Evolutionary conservation across 1,140 invertebrate species (phyloP).

Genomic region (Caerostris darwini): DNA sequence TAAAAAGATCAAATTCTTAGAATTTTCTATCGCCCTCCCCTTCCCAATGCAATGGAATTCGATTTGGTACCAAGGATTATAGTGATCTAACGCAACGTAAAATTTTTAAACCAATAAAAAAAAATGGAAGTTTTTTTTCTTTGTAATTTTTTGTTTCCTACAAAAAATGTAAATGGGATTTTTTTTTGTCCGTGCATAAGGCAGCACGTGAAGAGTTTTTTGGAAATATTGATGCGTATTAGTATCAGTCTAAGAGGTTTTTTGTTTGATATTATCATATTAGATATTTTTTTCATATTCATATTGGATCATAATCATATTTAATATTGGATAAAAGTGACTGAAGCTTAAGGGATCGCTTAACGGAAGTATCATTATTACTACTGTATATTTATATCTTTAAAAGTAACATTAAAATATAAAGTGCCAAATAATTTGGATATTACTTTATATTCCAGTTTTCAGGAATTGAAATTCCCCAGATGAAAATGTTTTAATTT

Average conservation of each 20-base stretch:
- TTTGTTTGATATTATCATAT: neutral
- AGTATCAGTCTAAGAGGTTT: neutral
- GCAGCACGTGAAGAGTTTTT: neutral
- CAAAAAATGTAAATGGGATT: slow-evolving; percentile 26
- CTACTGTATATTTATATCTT: no score
- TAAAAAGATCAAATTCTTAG: slow-evolving; percentile 63
- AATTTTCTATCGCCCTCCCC: slow-evolving; percentile 6
- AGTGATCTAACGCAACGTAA: slow-evolving; percentile 65
- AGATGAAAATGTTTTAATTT: no score
- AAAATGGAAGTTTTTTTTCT: slow-evolving; percentile 3
- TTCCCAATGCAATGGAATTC: slow-evolving; percentile 57
- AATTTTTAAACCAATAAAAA: slow-evolving; percentile 64
- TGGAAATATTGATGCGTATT: neutral
- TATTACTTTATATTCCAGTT: no score
- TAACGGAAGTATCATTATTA: no score
- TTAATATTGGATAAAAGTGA: neutral
- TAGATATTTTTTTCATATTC: neutral
- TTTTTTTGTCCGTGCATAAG: neutral
- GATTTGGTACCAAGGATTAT: slow-evolving; percentile 23
- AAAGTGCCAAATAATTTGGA: no score
- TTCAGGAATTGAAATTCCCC: no score
- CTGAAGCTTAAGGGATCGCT: no score
- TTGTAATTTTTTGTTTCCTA: slow-evolving; percentile 9
- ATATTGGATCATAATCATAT: no score
- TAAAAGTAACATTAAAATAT: no score